These are phyloP conservation scores for Apomyelois bistriatella DNA, from an alignment of 2,888 invertebrate genomes.

Conservation along the genomic window DNA sequence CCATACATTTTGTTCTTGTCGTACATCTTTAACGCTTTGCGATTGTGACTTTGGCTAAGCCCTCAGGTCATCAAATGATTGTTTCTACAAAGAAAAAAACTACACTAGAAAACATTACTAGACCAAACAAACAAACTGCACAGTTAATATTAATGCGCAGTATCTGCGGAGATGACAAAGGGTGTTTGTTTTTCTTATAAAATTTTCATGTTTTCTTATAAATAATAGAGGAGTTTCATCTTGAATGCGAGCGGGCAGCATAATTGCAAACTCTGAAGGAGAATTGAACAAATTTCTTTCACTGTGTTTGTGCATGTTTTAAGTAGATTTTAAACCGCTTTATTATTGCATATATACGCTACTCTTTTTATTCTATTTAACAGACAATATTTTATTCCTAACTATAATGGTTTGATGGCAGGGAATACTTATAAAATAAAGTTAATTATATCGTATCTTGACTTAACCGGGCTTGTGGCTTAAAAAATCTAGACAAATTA, in stretches of 20 bases:
- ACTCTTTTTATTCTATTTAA: no score
- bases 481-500: no score
- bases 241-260: conserved; percentile 20
- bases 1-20: no score
- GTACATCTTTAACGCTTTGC: no score
- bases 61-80: no score
- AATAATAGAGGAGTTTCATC: conserved; percentile 43
- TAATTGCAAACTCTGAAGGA: conserved; percentile 16
- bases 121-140: not conserved
- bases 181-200: conserved; percentile 38
- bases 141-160: conserved; percentile 8
- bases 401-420: no score
- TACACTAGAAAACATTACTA: not conserved
- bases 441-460: no score
- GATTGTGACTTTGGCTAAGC: no score
- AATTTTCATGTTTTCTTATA: conserved; percentile 54
- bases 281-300: not conserved
- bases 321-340: not conserved
- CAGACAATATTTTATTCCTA: no score
- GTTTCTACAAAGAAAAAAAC: not conserved
- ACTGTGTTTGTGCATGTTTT: not conserved
- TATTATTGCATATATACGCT: no score
- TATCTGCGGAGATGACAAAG: conserved; percentile 17
- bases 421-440: no score
- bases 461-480: no score